Evolutionary conservation across 2,797 vertebrate species (phyloP).

Genomic region (Thalassophryne amazonica): DNA sequence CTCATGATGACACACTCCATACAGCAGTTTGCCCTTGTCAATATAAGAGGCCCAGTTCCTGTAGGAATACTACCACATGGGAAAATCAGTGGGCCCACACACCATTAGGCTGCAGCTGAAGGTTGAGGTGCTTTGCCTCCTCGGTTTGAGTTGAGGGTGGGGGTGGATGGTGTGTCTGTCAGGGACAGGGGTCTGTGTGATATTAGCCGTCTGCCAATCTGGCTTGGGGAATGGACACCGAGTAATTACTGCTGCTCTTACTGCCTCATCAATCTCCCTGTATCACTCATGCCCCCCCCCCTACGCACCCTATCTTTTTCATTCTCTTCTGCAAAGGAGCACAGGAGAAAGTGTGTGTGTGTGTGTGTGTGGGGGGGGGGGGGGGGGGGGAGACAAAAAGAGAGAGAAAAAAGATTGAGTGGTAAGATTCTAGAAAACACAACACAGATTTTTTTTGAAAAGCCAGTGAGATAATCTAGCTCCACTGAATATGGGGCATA

Average conservation of each 20-base stretch:
- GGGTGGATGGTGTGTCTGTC: slow-evolving; percentile 64
- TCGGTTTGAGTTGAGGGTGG: slow-evolving; percentile 55
- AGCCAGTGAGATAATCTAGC: slow-evolving; percentile 36
- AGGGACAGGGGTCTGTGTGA: slow-evolving; percentile 83
- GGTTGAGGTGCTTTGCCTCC: slow-evolving; percentile 66
- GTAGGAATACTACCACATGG: slow-evolving; percentile 68
- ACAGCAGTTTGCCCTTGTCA: slow-evolving; percentile 34
- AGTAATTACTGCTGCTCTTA: slow-evolving; percentile 86
- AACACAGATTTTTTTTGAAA: slow-evolving; percentile 35
- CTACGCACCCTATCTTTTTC: slow-evolving; percentile 58
- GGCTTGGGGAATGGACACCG: slow-evolving; percentile 83
- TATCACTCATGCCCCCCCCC: slow-evolving; percentile 67
- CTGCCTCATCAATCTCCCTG: slow-evolving; percentile 87
- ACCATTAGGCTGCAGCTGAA: slow-evolving; percentile 63
- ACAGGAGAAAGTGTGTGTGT: no score
- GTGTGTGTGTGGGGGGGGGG: no score
- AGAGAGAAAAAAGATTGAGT: slow-evolving; percentile 63
- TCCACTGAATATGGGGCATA: neutral
- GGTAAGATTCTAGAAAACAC: slow-evolving; percentile 66
- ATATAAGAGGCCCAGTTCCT: slow-evolving; percentile 54
- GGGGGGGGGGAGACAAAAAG: slow-evolving; percentile 3
- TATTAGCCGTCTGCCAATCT: slow-evolving; percentile 87
- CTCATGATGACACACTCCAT: slow-evolving; percentile 10
- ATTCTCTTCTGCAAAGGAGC: slow-evolving; percentile 62
- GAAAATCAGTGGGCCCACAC: slow-evolving; percentile 72